Base-by-base conservation (phyloP, 1,140 invertebrate species). In the Branchinecta lynchi region DNA sequence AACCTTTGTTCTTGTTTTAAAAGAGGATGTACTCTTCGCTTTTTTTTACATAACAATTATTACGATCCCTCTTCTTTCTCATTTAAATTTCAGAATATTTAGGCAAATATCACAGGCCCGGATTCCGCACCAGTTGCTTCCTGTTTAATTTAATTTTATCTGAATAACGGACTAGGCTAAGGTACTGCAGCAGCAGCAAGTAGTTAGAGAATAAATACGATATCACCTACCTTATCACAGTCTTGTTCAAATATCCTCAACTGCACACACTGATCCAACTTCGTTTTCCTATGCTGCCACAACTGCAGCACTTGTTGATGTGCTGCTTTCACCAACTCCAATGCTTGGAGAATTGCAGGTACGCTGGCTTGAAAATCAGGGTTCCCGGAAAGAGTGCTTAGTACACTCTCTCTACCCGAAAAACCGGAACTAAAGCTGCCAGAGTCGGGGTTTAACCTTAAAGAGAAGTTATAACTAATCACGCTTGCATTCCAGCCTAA, bases 241-340 rank as follows among this genome's bases (percentile, higher is more conserved):
- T 98, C 94, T 78, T 95, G 91, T 80, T 98, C 95, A 78, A 97
- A 98, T 15, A 96, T 82, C 67, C 93, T 83, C 71, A 96, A 82
- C 76, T 98, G 94, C 77, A 96, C 90, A 77, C 93, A 96, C 77
- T 97, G 93, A 77, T 97, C 93, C 69, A 98, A 82, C 77, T 93
- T 91, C 69, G 89, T 82, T 77, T 93, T 93, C 76, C 94, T 93
- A 73, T 90, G 88, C 75, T 93, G 89, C 93, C 94, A 98, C 43
- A 94, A 80, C 76, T 95, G 92, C 51, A 93, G 82, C 10, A 96
- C 84, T 75, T 95, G 90, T 75, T 92, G 89, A 75, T 94, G 90
- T 0, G 89, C 88, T 3, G 88, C 86, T 73, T 92, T 89, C 7
- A 93, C 85, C 66, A 88, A 86, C 73, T 93, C 89, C 46, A 93